Conservation (phyloP, 23 tunicate genomes). For the Styela clava region DNA sequence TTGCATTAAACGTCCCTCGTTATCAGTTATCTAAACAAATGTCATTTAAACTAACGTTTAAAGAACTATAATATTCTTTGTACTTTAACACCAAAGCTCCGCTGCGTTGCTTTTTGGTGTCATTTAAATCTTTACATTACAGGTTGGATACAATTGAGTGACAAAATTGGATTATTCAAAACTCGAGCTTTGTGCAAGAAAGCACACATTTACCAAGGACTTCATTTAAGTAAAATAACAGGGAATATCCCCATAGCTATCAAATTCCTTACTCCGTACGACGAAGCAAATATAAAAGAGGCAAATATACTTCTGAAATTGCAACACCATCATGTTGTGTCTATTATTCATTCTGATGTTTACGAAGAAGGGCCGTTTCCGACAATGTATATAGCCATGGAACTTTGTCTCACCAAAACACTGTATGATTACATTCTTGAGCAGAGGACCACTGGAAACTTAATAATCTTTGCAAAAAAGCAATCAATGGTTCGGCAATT, state of each 20-base stretch:
- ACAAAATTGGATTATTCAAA: not conserved
- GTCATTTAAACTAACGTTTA: too few species aligned
- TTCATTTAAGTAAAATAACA: not conserved
- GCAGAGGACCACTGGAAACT: not conserved
- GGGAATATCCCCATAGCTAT: not conserved
- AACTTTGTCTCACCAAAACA: not conserved
- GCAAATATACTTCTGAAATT: slow-evolving; percentile 1
- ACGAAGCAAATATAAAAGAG: slow-evolving; percentile 3
- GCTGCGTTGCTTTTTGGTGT: too few species aligned
- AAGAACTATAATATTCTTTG: too few species aligned
- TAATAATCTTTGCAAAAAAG: not conserved
- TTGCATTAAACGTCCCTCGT: too few species aligned
- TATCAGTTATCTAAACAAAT: too few species aligned
- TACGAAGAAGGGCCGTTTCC: too few species aligned
- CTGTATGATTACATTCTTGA: slow-evolving; percentile 5
- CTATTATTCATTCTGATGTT: slow-evolving; percentile 1
- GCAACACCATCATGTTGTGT: slow-evolving; percentile 1
- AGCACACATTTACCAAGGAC: slow-evolving; percentile 10
- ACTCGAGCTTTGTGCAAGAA: not conserved
- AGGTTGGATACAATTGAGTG: slow-evolving; percentile 6
- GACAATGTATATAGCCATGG: slow-evolving; percentile 19
- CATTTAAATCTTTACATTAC: too few species aligned
- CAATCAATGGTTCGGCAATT: not conserved
- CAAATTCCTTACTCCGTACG: slow-evolving; percentile 9
- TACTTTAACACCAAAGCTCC: too few species aligned